Conservation (phyloP, 2,113 vertebrate species). For the Nettapus auritus region DNA sequence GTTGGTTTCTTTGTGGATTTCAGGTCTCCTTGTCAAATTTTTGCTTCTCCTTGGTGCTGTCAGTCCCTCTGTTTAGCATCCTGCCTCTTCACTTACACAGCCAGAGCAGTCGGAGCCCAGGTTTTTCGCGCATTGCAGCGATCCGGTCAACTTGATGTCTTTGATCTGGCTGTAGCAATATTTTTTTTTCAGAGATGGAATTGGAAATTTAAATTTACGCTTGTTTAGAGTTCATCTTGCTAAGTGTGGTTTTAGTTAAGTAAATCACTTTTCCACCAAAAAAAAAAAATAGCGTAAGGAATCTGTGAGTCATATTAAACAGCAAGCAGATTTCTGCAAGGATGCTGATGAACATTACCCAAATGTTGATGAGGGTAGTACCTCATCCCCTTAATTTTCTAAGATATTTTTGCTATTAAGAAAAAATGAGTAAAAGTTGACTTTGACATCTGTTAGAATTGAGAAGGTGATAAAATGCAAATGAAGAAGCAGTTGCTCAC, state of each 20-base stretch:
- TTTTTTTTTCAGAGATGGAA: background rate
- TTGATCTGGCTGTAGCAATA: background rate
- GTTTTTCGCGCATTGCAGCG: background rate
- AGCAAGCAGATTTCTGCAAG: background rate
- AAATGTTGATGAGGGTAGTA: background rate
- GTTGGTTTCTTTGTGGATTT: background rate
- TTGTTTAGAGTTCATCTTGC: background rate
- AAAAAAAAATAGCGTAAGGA: background rate
- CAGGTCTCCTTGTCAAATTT: background rate
- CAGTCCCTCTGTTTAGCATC: background rate
- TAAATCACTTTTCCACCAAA: background rate
- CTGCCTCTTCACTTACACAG: background rate
- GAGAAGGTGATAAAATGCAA: background rate
- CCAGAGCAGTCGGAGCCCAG: background rate
- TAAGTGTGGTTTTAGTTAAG: background rate
- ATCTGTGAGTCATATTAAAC: rapidly evolving
- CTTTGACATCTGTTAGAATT: background rate
- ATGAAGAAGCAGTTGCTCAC: background rate
- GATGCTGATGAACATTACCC: background rate
- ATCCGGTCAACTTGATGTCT: background rate
- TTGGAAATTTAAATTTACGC: background rate
- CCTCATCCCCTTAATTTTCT: background rate
- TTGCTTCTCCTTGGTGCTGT: background rate
- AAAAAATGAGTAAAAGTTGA: background rate
- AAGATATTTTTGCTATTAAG: background rate